Evolutionary conservation across 2,888 invertebrate species (phyloP), one percentile per base, ranked within the genome.

Genomic region (Odontocerum albicorne): DNA sequence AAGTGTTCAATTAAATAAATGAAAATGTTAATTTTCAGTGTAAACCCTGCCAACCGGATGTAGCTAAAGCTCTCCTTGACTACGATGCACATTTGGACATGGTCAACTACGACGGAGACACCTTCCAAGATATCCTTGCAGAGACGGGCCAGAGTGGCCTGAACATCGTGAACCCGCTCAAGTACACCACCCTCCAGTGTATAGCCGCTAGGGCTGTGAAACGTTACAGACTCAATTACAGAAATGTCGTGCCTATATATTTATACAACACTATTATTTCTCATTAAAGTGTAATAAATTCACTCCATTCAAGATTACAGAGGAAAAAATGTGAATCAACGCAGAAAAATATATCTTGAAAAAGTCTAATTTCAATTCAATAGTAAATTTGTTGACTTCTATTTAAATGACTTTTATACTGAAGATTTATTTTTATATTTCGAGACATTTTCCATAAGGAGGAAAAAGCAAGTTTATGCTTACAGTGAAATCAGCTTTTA

Each of bases 21-120:
- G n/a, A n/a, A n/a, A n/a, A n/a, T n/a, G n/a, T 46, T 35, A 4
- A 33, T 15, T 58, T 51, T 20, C 70, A 78, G 78, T 63, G 76
- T 2, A 74, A 72, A 65, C 88, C 88, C 0, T 88, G 87, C 65
- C 85, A 88, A 0, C 75, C 84, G 2, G 83, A 82, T 36, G 81
- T 94, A 35, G 85, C 91, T 1, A 80, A 82, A 63, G 82, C 83
- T 6, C 75, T 97, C 4, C 79, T 96, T 0, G 75, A 85, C 3
- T 82, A 85, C 67, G 96, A 95, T 54, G 92, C 92, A 1, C 93
- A 94, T 73, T 77, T 92, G 58, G 93, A 93, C 75, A 83, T 87
- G 39, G 85, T 88, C 64, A 90, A 93, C 77, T 77, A 84, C 69
- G 80, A 83, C 62, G 88, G 88, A 22, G 84, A 87, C 60, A 90